These are phyloP conservation scores for Icerya purchasi DNA, from an alignment of 2,888 invertebrate species.

Conservation along the genomic window DNA sequence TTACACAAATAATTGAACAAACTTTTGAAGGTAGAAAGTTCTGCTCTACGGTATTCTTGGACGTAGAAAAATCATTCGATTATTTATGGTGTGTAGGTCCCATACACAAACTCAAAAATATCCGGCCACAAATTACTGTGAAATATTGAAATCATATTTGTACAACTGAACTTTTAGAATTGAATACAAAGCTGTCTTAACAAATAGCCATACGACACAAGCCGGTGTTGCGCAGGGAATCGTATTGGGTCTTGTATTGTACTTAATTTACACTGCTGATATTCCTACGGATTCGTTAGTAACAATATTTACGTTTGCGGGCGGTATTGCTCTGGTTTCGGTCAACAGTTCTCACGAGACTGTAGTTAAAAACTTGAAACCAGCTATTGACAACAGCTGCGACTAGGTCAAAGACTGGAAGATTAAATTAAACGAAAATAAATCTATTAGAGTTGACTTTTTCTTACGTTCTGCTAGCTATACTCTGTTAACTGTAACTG, in stretches of 20 bases:
- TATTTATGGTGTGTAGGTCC: neutral
- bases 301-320: no score
- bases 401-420: neutral
- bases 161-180: constrained; percentile 1
- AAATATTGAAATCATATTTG: constrained; percentile 1
- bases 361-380: neutral
- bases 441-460: constrained; percentile 1
- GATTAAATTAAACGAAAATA: constrained; percentile 3
- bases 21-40: no score
- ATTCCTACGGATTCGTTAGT: neutral
- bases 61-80: neutral
- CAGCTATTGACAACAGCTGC: neutral
- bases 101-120: neutral
- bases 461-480: constrained; percentile 1
- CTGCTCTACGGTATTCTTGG: no score
- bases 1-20: neutral
- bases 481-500: constrained; percentile 37
- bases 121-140: neutral
- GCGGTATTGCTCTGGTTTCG: no score
- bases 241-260: neutral
- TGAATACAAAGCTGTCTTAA: neutral
- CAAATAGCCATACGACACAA: neutral
- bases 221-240: constrained; percentile 5
- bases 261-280: constrained; percentile 1
- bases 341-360: neutral